phyloP scores from a whole-genome alignment of 2,797 vertebrate species.

The Characodon lateralis region DNA sequence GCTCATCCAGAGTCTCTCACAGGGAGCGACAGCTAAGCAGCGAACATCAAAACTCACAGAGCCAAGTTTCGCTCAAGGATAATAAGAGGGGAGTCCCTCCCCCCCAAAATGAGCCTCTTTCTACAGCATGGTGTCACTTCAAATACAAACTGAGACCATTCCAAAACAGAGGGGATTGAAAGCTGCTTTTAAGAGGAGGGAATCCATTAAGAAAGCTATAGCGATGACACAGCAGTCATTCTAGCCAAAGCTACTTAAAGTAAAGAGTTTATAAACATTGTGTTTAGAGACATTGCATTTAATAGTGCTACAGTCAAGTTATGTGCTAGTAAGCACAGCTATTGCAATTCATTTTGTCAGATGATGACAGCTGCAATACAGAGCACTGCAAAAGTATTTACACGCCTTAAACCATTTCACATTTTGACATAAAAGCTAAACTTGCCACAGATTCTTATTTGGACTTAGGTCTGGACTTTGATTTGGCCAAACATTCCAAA shows the following conservation, averaged over 20 bases:
- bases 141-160: slow-evolving; percentile 47
- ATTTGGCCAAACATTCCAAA: too few species aligned
- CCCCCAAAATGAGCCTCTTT: slow-evolving; percentile 11
- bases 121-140: slow-evolving; percentile 38
- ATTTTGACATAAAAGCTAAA: background rate
- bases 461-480: too few species aligned
- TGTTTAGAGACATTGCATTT: slow-evolving; percentile 19
- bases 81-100: slow-evolving; percentile 28
- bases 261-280: background rate
- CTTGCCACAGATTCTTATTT: too few species aligned
- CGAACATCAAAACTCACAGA: slow-evolving; percentile 5
- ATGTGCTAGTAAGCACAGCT: slow-evolving; percentile 22
- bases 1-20: slow-evolving; percentile 27
- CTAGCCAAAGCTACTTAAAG: slow-evolving; percentile 18
- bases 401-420: background rate
- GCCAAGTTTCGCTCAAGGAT: slow-evolving; percentile 31
- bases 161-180: slow-evolving; percentile 8
- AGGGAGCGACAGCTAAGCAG: slow-evolving; percentile 16
- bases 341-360: slow-evolving; percentile 19
- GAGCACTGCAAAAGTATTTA: background rate
- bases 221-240: slow-evolving; percentile 43
- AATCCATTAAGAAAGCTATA: slow-evolving; percentile 47
- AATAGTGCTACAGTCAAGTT: slow-evolving; percentile 15
- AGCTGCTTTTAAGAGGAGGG: slow-evolving; percentile 49
- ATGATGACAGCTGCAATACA: slow-evolving; percentile 9